These are phyloP conservation scores for Triplophysa siluroides DNA, from an alignment of 2,113 vertebrate species.

Conservation along the genomic window DNA sequence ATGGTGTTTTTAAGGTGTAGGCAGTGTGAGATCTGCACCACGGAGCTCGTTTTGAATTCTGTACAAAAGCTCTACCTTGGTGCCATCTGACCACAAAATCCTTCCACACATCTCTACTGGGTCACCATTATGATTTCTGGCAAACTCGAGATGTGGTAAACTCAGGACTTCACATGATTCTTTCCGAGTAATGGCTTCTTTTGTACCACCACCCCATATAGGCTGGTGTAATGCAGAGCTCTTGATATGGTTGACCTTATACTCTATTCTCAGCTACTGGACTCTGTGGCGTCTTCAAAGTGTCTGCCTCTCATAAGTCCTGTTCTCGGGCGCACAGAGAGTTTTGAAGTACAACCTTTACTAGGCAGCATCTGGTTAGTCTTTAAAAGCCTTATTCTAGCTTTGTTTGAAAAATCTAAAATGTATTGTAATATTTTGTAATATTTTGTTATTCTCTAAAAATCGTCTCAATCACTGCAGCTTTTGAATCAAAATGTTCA, in stretches of 20 bases:
- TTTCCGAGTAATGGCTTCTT: conserved; percentile 29
- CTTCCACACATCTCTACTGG: background rate
- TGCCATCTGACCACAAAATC: conserved; percentile 20
- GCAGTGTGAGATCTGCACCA: conserved; percentile 19
- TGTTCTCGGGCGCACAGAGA: background rate
- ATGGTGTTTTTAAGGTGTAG: conserved; percentile 25
- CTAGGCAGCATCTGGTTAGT: background rate
- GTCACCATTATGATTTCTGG: background rate
- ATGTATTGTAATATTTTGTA: too few relatives aligned
- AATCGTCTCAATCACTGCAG: too few relatives aligned
- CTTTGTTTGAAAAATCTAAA: too few relatives aligned
- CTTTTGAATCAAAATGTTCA: too few relatives aligned
- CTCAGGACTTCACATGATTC: background rate
- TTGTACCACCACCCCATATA: conserved; percentile 17
- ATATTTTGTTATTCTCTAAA: too few relatives aligned
- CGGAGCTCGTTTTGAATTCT: conserved; percentile 7
- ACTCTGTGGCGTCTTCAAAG: conserved; percentile 6
- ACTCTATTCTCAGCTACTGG: conserved; percentile 10
- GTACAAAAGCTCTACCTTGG: conserved; percentile 32
- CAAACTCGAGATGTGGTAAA: background rate
- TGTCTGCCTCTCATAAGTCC: background rate
- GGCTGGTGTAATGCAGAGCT: background rate
- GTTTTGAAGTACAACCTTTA: background rate
- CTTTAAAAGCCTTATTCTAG: too few relatives aligned
- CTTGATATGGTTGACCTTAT: conserved; percentile 21